phyloP scores from a whole-genome alignment of 2,113 vertebrate species.

The Hepsetus odoe region DNA sequence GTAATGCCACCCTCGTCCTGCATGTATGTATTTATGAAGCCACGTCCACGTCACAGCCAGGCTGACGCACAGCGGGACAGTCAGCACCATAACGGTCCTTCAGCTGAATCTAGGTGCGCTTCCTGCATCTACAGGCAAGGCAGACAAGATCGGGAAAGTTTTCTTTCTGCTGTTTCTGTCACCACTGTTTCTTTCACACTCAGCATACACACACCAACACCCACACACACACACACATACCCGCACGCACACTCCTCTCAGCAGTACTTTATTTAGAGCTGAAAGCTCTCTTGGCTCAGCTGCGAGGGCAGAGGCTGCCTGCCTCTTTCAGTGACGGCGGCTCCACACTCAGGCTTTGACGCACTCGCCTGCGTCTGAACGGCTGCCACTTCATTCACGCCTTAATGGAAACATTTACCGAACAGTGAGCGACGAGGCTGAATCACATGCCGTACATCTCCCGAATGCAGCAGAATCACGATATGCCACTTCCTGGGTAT shows the following conservation, averaged over 20 bases:
- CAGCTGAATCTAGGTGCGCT: background rate
- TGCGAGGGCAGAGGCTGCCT: conserved; percentile 6
- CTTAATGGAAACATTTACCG: conserved; percentile 37
- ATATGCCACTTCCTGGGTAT: background rate
- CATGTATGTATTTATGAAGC: conserved; percentile 50
- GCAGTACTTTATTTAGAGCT: conserved; percentile 33
- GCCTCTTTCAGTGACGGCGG: conserved; percentile 14
- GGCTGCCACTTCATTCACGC: conserved; percentile 16
- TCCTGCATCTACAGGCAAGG: background rate
- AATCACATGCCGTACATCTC: background rate
- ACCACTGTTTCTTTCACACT: background rate
- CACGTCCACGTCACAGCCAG: background rate
- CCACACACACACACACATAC: conserved; percentile 16
- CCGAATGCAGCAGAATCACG: background rate
- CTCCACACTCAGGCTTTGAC: conserved; percentile 25
- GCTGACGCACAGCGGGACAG: background rate
- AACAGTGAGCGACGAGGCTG: background rate
- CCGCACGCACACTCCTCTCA: conserved; percentile 11
- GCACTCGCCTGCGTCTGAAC: conserved; percentile 23
- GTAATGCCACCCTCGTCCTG: conserved; percentile 25
- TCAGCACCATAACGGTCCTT: background rate
- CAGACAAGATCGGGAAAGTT: background rate
- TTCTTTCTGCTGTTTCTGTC: conserved; percentile 8
- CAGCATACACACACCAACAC: background rate
- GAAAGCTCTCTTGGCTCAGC: conserved; percentile 15